phyloP scores from a whole-genome alignment of 2,113 vertebrate genomes.

The Aythya baeri region DNA sequence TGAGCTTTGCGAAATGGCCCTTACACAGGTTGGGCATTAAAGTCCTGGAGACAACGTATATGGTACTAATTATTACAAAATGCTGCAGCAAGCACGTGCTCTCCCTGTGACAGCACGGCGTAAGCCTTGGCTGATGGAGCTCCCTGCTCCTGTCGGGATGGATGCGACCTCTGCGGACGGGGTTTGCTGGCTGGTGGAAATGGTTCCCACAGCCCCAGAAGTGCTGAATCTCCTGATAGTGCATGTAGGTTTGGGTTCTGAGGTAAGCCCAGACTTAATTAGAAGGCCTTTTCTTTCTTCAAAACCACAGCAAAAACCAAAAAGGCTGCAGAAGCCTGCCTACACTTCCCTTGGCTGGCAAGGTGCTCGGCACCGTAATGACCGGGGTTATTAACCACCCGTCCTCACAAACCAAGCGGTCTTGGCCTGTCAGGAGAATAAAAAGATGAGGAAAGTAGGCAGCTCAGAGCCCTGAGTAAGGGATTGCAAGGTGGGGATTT shows the following conservation, averaged over 20 bases:
- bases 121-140: neutral
- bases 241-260: neutral
- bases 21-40: neutral
- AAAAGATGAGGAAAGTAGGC: neutral
- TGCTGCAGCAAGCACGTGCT: neutral
- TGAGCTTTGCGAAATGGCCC: constrained; percentile 40
- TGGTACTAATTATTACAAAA: constrained; percentile 34
- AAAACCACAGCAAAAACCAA: neutral
- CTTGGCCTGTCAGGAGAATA: neutral
- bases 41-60: neutral
- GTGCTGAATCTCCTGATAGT: neutral
- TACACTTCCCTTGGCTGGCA: neutral
- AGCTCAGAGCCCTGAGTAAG: neutral
- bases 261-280: constrained; percentile 2
- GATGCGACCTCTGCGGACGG: neutral
- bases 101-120: neutral
- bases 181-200: neutral
- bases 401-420: neutral
- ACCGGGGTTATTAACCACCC: neutral
- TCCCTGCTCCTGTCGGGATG: neutral
- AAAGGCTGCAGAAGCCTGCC: neutral
- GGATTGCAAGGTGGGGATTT: neutral
- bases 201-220: neutral
- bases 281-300: neutral
- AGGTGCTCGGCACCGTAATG: neutral